Evolutionary conservation across 2,888 invertebrate species (phyloP).

Genomic region (Drosophila cracens): DNA sequence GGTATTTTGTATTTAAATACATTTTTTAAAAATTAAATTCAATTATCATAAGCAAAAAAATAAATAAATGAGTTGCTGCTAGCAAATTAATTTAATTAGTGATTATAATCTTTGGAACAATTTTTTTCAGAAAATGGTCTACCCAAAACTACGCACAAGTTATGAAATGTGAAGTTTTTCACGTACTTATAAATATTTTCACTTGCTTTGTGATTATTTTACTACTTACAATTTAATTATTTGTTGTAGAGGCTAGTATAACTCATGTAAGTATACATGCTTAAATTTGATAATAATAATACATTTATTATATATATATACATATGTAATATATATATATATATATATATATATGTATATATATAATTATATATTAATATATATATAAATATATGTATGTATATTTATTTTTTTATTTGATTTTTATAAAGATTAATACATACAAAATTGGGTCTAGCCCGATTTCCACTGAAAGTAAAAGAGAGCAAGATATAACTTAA

Average conservation of each 20-base stretch:
- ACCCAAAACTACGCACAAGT: conserved; percentile 7
- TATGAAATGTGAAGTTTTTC: conserved; percentile 17
- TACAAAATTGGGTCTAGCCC: conserved; percentile 7
- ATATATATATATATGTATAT: not conserved
- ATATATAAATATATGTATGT: not conserved
- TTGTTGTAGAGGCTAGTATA: conserved; percentile 4
- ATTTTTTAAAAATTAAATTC: not conserved
- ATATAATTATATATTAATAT: not conserved
- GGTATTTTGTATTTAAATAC: not conserved
- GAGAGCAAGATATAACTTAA: not conserved
- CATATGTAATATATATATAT: conserved; percentile 6
- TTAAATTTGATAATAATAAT: conserved; percentile 15
- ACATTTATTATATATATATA: conserved; percentile 1
- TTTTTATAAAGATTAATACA: conserved; percentile 9
- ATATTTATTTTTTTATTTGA: conserved; percentile 4
- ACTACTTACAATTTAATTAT: conserved; percentile 17
- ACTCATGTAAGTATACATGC: conserved; percentile 17
- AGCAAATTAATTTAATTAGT: conserved; percentile 13
- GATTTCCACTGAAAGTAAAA: conserved; percentile 8
- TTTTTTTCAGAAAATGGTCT: conserved; percentile 5
- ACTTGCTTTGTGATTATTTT: conserved; percentile 18
- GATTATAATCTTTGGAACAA: conserved; percentile 31
- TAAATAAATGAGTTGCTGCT: conserved; percentile 7
- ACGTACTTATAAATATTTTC: conserved; percentile 18
- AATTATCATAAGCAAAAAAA: not conserved